Conservation (phyloP, 1,140 invertebrate genomes). For the Wasmannia auropunctata region DNA sequence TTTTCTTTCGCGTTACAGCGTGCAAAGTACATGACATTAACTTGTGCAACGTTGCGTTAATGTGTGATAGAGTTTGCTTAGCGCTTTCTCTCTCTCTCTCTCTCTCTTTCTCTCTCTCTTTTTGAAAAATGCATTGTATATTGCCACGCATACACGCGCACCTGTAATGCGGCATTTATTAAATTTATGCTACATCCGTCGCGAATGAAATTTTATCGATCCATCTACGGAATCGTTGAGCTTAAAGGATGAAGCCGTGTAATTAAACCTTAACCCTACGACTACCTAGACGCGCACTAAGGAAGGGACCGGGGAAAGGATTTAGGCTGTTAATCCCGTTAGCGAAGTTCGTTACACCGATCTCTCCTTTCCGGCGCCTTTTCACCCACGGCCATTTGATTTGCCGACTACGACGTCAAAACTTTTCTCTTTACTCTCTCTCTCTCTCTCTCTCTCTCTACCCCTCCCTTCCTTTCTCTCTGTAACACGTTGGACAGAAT, state of each 20-base stretch:
- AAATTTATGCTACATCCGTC: slow-evolving; percentile 19
- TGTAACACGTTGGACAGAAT: slow-evolving; percentile 44
- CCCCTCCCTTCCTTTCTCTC: background rate
- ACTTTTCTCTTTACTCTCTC: slow-evolving; percentile 62
- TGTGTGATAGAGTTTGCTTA: background rate
- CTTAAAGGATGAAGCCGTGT: slow-evolving; percentile 70
- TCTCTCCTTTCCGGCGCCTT: slow-evolving; percentile 64
- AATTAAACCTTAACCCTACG: slow-evolving; percentile 72
- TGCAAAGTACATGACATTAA: background rate
- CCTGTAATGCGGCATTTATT: slow-evolving; percentile 17
- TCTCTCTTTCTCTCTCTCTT: too few relatives aligned
- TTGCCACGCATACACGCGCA: background rate
- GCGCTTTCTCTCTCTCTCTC: too few relatives aligned
- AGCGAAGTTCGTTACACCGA: slow-evolving; percentile 72
- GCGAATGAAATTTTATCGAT: slow-evolving; percentile 67
- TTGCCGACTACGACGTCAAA: slow-evolving; percentile 55
- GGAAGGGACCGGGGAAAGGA: slow-evolving; percentile 40
- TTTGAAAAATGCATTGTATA: background rate
- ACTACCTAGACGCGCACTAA: slow-evolving; percentile 47
- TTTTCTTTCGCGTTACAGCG: background rate
- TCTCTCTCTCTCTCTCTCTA: background rate
- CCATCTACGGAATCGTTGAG: slow-evolving; percentile 60
- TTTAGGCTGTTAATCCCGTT: slow-evolving; percentile 72
- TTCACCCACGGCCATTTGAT: slow-evolving; percentile 57
- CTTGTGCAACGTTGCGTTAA: background rate